These are phyloP conservation scores for Rhinoraja longicauda DNA, from an alignment of 2,797 vertebrate genomes.

Conservation along the genomic window DNA sequence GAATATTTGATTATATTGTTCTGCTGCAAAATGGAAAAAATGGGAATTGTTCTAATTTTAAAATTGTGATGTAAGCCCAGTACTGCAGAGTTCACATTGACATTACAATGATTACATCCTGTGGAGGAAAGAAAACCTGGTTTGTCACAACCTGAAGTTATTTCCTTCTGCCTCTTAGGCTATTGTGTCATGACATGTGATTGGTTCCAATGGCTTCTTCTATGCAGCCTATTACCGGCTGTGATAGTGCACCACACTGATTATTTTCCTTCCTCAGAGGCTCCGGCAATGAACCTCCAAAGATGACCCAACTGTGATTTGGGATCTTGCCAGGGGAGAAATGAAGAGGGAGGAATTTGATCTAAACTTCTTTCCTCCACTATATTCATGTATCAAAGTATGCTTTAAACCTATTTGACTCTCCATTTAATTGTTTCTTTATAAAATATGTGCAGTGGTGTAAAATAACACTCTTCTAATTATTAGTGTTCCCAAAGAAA, in stretches of 20 bases:
- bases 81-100: background rate
- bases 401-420: background rate
- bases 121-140: background rate
- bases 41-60: no score
- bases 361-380: background rate
- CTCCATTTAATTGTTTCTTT: background rate
- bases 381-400: background rate
- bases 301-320: constrained; percentile 13
- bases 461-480: background rate
- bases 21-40: background rate
- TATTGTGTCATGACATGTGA: background rate
- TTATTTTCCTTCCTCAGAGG: constrained; percentile 21
- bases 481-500: background rate
- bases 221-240: background rate
- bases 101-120: background rate
- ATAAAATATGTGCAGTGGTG: background rate
- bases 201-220: background rate
- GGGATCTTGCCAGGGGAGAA: background rate
- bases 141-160: background rate
- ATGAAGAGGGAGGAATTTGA: constrained; percentile 29
- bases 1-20: background rate
- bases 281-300: background rate
- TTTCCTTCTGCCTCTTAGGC: background rate
- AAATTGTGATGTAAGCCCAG: background rate
- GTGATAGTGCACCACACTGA: background rate